Evolutionary conservation across 2,888 invertebrate genomes (phyloP).

Genomic region (Euclidia mi): DNA sequence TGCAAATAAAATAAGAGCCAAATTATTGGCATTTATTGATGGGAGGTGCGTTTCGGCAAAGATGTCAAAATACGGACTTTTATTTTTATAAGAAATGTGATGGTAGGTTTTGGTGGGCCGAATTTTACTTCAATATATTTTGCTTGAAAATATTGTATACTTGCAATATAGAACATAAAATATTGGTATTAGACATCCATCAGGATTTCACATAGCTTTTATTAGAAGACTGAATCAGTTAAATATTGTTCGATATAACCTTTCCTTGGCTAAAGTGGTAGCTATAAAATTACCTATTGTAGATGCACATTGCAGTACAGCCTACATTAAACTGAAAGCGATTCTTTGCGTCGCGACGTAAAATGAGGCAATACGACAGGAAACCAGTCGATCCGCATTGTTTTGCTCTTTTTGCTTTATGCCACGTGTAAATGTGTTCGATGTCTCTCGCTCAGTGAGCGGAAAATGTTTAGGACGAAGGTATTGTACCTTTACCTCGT

Average conservation of each 20-base stretch:
- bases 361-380: slow-evolving; percentile 64
- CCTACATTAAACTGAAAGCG: slow-evolving; percentile 81
- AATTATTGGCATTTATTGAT: slow-evolving; percentile 69
- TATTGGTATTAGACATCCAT: slow-evolving; percentile 12
- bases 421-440: slow-evolving; percentile 61
- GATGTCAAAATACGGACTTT: slow-evolving; percentile 32
- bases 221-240: slow-evolving; percentile 54
- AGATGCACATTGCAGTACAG: slow-evolving; percentile 74
- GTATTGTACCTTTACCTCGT: slow-evolving; percentile 9
- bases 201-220: slow-evolving; percentile 36
- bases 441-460: slow-evolving; percentile 54
- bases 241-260: slow-evolving; percentile 63
- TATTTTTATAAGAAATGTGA: slow-evolving; percentile 10
- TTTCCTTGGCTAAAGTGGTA: slow-evolving; percentile 64
- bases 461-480: slow-evolving; percentile 30
- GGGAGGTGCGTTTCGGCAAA: slow-evolving; percentile 45
- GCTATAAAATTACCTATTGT: slow-evolving; percentile 82
- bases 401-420: slow-evolving; percentile 54
- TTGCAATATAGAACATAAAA: background rate
- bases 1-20: slow-evolving; percentile 80
- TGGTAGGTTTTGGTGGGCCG: background rate
- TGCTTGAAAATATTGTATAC: too few relatives aligned
- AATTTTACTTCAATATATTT: too few relatives aligned
- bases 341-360: slow-evolving; percentile 76
- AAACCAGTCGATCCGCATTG: slow-evolving; percentile 48